These are phyloP conservation scores for Oxyteleia sp. DNA, from an alignment of 2,888 invertebrate species.

Conservation along the genomic window DNA sequence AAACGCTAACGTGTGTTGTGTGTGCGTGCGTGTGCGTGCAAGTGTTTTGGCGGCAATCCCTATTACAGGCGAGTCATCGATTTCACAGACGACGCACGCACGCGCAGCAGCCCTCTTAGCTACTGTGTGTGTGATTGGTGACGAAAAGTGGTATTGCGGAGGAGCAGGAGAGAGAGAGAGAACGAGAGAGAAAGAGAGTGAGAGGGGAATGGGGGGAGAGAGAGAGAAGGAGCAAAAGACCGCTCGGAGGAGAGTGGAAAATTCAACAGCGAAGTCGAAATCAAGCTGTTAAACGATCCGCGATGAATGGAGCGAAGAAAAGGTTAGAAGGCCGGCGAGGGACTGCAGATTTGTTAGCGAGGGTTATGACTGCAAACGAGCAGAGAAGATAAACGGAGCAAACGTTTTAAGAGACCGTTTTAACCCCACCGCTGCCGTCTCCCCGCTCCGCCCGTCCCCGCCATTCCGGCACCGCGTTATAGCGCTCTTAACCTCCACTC, in stretches of 20 bases:
- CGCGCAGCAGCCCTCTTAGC: conserved; percentile 76
- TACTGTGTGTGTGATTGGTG: conserved; percentile 75
- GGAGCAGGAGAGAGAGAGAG: conserved; percentile 33
- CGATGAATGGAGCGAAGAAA: conserved; percentile 67
- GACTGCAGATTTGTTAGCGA: conserved; percentile 68
- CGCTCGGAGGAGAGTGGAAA: conserved; percentile 21
- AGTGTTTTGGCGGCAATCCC: conserved; percentile 78
- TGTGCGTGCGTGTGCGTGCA: conserved; percentile 73
- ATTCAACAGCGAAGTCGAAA: conserved; percentile 63
- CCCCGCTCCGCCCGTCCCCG: conserved; percentile 31
- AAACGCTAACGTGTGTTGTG: conserved; percentile 33
- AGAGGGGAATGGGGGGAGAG: too few species aligned
- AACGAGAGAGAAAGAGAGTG: too few species aligned
- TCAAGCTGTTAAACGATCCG: conserved; percentile 73
- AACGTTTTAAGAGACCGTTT: conserved; percentile 80
- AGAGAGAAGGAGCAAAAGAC: conserved; percentile 13
- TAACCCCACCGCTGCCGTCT: conserved; percentile 67
- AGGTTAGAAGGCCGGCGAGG: conserved; percentile 59
- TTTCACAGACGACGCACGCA: conserved; percentile 78
- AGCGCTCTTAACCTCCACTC: conserved; percentile 76
- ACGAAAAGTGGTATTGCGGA: conserved; percentile 77
- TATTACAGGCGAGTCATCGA: conserved; percentile 78
- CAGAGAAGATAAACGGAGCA: conserved; percentile 73
- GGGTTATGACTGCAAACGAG: conserved; percentile 77
- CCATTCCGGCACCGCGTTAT: conserved; percentile 61